Conservation (phyloP, 1,140 invertebrate species). For the Teleopsis dalmanni region DNA sequence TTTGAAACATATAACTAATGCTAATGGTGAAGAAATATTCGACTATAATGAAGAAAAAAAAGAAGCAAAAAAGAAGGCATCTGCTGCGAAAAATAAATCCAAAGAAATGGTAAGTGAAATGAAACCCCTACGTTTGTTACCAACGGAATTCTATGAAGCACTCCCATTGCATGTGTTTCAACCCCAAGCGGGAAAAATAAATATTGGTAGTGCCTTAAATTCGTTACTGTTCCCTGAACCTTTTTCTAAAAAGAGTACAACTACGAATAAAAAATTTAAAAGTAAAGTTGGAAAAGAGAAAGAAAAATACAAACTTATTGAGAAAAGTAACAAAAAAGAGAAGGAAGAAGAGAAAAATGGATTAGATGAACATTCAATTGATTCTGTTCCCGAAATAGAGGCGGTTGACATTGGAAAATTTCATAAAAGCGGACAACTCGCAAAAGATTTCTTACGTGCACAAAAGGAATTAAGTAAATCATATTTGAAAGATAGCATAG, state of each 20-base stretch:
- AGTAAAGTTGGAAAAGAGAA: no score
- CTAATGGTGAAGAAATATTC: constrained; percentile 30
- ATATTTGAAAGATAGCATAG: constrained; percentile 13
- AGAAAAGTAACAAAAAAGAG: constrained; percentile 19
- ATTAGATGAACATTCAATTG: constrained; percentile 5
- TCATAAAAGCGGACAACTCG: constrained; percentile 16
- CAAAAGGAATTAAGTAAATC: constrained; percentile 29
- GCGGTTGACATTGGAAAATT: constrained; percentile 12
- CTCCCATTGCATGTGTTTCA: constrained; percentile 15
- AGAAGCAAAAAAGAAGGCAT: constrained; percentile 12
- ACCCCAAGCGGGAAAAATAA: neutral
- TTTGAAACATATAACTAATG: constrained; percentile 25
- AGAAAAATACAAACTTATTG: neutral
- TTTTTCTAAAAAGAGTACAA: constrained; percentile 17
- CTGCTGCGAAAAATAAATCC: constrained; percentile 9
- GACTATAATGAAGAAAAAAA: constrained; percentile 3
- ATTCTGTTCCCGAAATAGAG: constrained; percentile 19
- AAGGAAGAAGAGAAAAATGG: constrained; percentile 7
- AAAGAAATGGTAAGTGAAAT: constrained; percentile 7
- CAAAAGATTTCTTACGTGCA: constrained; percentile 27
- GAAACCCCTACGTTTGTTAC: constrained; percentile 18
- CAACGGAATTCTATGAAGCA: constrained; percentile 36
- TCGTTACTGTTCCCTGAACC: constrained; percentile 34
- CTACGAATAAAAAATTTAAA: neutral
- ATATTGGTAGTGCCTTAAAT: constrained; percentile 26